Percentiles rank a stretch among this genome's conserved stretches.
These are phyloP conservation scores for Atta cephalotes DNA, from an alignment of 1,140 invertebrate genomes.

Conservation along the genomic window DNA sequence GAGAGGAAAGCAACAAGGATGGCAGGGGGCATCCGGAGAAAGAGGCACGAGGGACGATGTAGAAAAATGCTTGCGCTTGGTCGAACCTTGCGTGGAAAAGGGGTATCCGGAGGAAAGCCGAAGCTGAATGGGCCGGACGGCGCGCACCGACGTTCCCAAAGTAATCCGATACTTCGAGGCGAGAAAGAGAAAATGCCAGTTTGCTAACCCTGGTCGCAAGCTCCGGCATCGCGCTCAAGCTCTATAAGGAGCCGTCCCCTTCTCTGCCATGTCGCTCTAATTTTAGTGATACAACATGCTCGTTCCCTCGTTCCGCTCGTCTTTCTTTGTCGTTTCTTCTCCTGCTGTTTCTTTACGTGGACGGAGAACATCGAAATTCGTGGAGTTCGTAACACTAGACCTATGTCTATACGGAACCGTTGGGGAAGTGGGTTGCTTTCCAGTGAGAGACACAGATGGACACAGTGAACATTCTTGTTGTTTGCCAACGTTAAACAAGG, in stretches of 20 bases:
- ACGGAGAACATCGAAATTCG: background rate
- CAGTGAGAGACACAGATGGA: no score
- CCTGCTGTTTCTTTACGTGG: background rate
- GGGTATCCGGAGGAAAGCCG: conserved; percentile 65
- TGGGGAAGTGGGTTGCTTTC: no score
- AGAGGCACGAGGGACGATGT: conserved; percentile 2
- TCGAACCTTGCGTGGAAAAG: conserved; percentile 64
- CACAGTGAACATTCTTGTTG: no score
- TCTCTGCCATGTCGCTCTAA: conserved; percentile 82
- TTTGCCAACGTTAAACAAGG: no score
- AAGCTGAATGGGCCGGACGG: conserved; percentile 72
- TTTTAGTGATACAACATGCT: conserved; percentile 80
- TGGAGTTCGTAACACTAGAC: background rate
- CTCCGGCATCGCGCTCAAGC: conserved; percentile 80
- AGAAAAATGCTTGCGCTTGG: conserved; percentile 41
- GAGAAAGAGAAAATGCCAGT: conserved; percentile 78
- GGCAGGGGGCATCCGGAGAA: background rate
- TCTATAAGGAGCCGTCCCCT: conserved; percentile 85
- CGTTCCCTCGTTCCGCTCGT: conserved; percentile 55
- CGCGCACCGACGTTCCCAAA: conserved; percentile 65
- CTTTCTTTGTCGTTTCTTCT: conserved; percentile 24
- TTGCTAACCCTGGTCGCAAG: conserved; percentile 83
- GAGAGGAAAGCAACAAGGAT: background rate
- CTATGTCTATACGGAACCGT: background rate
- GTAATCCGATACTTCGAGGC: conserved; percentile 83